These are phyloP conservation scores for Rhinolophus ferrumequinum DNA, from an alignment of 2,113 vertebrate genomes.

Conservation along the genomic window DNA sequence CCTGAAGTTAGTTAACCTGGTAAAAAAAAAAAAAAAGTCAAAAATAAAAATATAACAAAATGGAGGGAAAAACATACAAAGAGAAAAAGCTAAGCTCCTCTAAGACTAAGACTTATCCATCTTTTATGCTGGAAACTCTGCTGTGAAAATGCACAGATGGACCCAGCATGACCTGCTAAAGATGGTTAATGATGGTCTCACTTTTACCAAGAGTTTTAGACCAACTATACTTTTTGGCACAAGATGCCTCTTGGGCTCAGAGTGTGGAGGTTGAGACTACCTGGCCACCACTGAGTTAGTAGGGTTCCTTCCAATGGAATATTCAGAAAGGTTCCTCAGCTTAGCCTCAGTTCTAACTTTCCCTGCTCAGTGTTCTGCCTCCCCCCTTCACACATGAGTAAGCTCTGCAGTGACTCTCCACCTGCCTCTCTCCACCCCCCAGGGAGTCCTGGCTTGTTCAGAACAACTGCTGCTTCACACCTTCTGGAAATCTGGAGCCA, in stretches of 20 bases:
- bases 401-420: not conserved
- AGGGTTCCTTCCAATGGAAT: not conserved
- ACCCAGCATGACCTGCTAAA: constrained; percentile 26
- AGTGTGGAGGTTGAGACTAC: not conserved
- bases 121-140: not conserved
- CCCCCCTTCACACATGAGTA: not conserved
- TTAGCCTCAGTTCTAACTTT: not conserved
- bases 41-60: not conserved
- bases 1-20: not conserved
- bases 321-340: not conserved
- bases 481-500: not conserved
- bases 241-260: not conserved
- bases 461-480: not conserved
- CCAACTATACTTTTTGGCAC: not conserved
- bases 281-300: not conserved
- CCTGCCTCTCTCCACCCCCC: not conserved
- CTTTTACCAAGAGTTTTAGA: not conserved
- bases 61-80: not conserved
- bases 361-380: not conserved
- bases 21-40: not conserved
- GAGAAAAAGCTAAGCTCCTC: not conserved
- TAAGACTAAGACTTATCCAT: not conserved
- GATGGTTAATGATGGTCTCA: not conserved
- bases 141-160: constrained; percentile 54
- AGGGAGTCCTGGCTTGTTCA: not conserved